A percentile compares a stretch with the other conserved stretches of the same genome.
Evolutionary conservation across 2,113 vertebrate genomes (phyloP).

Genomic region (Odocoileus hemionus): DNA sequence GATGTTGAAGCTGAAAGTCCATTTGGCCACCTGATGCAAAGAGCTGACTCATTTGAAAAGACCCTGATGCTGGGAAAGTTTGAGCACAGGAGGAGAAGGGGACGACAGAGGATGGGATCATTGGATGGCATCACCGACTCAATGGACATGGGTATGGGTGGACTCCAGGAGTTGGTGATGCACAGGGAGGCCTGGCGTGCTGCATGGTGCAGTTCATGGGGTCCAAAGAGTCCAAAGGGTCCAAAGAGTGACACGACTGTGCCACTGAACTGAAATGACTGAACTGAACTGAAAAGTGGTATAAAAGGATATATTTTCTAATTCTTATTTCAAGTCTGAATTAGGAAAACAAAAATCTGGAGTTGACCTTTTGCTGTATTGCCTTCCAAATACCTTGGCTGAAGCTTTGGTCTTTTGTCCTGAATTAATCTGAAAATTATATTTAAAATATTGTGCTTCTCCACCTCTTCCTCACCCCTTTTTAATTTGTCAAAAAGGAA

Average conservation of each 20-base stretch:
- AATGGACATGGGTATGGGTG: background rate
- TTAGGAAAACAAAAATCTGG: background rate
- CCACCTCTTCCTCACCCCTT: background rate
- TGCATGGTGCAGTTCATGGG: background rate
- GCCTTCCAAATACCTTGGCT: background rate
- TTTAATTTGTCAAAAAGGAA: background rate
- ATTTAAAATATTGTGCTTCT: background rate
- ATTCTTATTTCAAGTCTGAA: background rate
- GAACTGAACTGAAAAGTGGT: background rate
- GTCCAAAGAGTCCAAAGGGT: background rate
- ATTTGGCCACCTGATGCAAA: background rate
- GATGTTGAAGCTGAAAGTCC: background rate
- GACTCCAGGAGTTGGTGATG: background rate
- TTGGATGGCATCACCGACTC: background rate
- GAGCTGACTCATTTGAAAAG: background rate
- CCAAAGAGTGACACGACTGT: background rate
- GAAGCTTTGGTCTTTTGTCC: background rate
- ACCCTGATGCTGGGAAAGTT: background rate
- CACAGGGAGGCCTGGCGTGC: background rate
- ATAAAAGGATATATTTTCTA: background rate
- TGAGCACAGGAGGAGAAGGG: background rate
- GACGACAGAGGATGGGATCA: background rate
- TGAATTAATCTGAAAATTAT: conserved; percentile 17
- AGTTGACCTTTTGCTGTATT: background rate
- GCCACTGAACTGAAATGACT: background rate